These are phyloP conservation scores for Caerostris extrusa DNA, from an alignment of 1,140 invertebrate genomes.

Conservation along the genomic window DNA sequence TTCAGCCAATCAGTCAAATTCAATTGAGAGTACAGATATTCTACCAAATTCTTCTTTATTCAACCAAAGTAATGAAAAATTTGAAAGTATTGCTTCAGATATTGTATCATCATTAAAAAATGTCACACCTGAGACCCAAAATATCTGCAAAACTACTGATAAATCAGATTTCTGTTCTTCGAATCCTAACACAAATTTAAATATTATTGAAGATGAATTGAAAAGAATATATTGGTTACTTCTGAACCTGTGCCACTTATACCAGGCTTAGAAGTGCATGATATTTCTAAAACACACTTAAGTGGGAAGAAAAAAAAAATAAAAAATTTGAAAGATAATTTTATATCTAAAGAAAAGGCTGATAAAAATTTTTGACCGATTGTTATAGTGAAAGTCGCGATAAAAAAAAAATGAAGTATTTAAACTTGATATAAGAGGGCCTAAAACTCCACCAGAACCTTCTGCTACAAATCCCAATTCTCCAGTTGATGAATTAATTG, in stretches of 20 bases:
- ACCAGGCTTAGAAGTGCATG: not conserved
- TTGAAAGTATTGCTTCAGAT: not conserved
- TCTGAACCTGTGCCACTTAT: not conserved
- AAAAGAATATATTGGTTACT: not conserved
- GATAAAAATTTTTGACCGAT: not conserved
- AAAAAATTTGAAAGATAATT: not conserved
- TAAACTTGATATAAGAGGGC: not conserved
- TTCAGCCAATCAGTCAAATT: too few species aligned
- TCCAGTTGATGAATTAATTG: not conserved
- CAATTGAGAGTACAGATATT: too few species aligned
- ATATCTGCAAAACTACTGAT: not conserved
- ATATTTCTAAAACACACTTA: not conserved
- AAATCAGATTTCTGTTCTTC: not conserved
- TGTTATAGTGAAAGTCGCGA: not conserved
- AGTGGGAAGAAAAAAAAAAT: not conserved
- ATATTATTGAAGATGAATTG: not conserved
- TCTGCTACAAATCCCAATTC: not conserved
- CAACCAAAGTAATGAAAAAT: not conserved
- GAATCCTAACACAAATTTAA: not conserved
- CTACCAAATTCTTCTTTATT: too few species aligned
- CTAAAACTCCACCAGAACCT: not conserved
- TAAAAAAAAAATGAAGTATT: not conserved
- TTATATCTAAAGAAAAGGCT: not conserved
- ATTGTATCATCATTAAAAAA: not conserved
- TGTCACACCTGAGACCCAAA: not conserved